A percentile compares a stretch with the other conserved stretches of the same genome.
phyloP scores from a whole-genome alignment of 2,113 vertebrate species.

The Passer domesticus region DNA sequence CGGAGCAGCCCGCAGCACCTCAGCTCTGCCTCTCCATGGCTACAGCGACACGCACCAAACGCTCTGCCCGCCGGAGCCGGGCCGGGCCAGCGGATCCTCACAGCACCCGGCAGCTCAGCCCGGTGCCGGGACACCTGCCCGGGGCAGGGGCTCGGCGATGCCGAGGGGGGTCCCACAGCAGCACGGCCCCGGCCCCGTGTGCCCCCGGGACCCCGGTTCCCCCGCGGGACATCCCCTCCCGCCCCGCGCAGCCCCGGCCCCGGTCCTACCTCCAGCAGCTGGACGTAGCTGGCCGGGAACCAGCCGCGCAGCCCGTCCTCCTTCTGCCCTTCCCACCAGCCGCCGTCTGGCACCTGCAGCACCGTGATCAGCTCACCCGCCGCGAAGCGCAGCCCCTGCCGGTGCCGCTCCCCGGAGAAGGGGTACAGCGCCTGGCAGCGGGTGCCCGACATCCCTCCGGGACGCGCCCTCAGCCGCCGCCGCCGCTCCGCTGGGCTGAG shows the following conservation, averaged over 20 bases:
- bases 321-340: slow-evolving; percentile 98
- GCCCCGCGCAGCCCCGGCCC: too few species aligned
- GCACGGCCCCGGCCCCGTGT: neutral
- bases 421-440: slow-evolving; percentile 89
- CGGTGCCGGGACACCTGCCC: neutral
- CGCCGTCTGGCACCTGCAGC: slow-evolving; percentile 87
- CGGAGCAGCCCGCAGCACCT: neutral
- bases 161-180: neutral
- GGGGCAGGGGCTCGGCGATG: neutral
- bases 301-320: slow-evolving; percentile 89
- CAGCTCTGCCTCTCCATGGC: neutral
- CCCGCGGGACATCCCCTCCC: neutral
- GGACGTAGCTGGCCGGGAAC: slow-evolving; percentile 96
- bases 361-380: slow-evolving; percentile 89
- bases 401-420: slow-evolving; percentile 89
- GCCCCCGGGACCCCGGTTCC: neutral
- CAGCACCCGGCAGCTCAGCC: neutral
- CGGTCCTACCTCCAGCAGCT: slow-evolving; percentile 87
- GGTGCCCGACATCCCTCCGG: slow-evolving; percentile 57
- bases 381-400: slow-evolving; percentile 88
- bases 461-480: neutral
- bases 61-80: neutral
- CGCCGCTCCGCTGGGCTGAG: neutral
- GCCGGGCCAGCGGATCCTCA: accelerated
- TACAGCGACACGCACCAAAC: neutral